Conservation (phyloP, 2,113 vertebrate genomes). For the Anhinga anhinga region DNA sequence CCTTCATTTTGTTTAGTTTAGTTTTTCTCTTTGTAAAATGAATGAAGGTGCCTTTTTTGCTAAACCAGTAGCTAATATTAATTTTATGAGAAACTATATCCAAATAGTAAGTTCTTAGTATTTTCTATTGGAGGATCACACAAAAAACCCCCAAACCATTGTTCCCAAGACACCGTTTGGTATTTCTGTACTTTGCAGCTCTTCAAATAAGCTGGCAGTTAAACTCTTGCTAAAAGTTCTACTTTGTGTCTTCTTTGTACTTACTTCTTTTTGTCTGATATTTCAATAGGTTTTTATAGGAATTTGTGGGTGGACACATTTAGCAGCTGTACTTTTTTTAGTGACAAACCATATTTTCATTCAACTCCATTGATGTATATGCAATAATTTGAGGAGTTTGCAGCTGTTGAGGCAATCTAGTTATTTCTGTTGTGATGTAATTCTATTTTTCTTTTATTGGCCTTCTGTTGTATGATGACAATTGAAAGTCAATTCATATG, state of each 20-base stretch:
- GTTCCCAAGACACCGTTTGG: background rate
- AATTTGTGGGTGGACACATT: background rate
- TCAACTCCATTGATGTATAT: background rate
- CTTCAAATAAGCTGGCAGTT: background rate
- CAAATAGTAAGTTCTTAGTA: background rate
- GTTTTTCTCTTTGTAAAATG: background rate
- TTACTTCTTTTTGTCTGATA: background rate
- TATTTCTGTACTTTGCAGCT: background rate
- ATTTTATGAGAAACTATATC: background rate
- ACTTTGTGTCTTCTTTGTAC: background rate
- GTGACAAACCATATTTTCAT: background rate
- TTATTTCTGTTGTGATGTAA: background rate
- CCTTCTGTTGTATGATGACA: background rate
- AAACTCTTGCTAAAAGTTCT: background rate
- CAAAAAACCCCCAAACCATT: rapidly evolving
- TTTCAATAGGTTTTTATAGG: background rate
- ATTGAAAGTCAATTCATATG: background rate
- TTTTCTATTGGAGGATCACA: background rate
- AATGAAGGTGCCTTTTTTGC: background rate
- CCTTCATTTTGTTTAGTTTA: background rate
- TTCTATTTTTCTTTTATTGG: background rate
- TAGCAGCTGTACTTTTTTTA: background rate
- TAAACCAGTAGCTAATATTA: background rate
- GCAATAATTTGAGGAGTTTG: background rate
- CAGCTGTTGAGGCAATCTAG: background rate